These are phyloP conservation scores for Orchestia grillus DNA, from an alignment of 1,140 invertebrate genomes.

Conservation along the genomic window DNA sequence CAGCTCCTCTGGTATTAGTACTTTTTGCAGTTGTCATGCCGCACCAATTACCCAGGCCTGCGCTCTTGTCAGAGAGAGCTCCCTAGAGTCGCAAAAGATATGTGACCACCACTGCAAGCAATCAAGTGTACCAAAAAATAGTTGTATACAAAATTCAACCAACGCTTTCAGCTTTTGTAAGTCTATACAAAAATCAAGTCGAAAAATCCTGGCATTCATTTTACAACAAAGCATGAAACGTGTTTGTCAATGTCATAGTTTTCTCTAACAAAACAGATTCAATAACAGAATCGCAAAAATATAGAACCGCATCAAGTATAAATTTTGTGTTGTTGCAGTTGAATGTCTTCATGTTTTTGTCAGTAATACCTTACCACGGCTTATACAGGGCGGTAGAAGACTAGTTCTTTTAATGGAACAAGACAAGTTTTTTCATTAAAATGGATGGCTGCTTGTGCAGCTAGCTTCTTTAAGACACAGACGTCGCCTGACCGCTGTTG, in stretches of 20 bases:
- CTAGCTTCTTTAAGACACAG: background rate
- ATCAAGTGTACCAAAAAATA: too few species aligned
- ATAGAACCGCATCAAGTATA: background rate
- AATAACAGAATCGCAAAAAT: background rate
- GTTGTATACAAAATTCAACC: too few species aligned
- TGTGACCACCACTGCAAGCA: too few species aligned
- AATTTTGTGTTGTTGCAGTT: background rate
- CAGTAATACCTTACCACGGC: background rate
- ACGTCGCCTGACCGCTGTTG: background rate
- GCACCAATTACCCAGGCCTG: too few species aligned
- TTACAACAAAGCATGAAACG: background rate
- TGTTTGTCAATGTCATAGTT: background rate
- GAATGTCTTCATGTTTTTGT: background rate
- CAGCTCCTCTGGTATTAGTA: background rate
- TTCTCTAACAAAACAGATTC: background rate
- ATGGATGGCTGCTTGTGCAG: background rate
- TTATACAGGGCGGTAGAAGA: background rate
- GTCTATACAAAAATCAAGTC: background rate
- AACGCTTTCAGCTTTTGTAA: background rate
- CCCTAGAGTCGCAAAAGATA: too few species aligned
- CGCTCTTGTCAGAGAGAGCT: background rate
- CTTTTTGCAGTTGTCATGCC: background rate
- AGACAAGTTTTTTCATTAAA: background rate
- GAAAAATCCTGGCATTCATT: background rate
- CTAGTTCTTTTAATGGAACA: background rate